Evolutionary conservation across 2,888 invertebrate genomes (phyloP).

Genomic region (Hoplodrina ambigua): DNA sequence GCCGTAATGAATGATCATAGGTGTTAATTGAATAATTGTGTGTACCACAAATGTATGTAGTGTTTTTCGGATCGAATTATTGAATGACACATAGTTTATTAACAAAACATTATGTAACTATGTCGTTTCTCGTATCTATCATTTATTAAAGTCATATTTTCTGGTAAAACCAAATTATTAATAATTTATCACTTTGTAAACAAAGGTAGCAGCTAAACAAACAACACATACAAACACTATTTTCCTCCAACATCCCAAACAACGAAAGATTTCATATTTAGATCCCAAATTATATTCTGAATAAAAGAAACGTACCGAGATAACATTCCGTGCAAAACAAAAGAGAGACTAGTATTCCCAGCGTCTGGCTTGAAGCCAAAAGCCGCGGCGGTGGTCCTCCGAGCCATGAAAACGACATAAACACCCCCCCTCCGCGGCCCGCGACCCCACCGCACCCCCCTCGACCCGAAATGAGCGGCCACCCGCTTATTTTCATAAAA

Average conservation of each 20-base stretch:
- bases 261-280: constrained; percentile 62
- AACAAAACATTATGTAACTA: not conserved
- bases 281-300: constrained; percentile 65
- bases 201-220: constrained; percentile 22
- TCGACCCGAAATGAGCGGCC: constrained; percentile 88
- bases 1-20: constrained; percentile 47
- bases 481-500: constrained; percentile 89
- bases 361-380: constrained; percentile 84
- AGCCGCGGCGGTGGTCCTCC: constrained; percentile 77
- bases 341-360: constrained; percentile 78
- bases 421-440: constrained; percentile 74
- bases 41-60: constrained; percentile 17
- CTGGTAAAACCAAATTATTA: not conserved
- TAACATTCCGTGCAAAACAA: constrained; percentile 79
- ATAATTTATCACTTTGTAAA: constrained; percentile 7
- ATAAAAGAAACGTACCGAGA: constrained; percentile 71
- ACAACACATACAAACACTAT: constrained; percentile 38
- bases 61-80: constrained; percentile 35
- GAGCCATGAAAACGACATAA: constrained; percentile 86
- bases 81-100: not conserved
- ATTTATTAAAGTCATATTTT: not conserved
- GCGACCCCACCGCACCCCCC: constrained; percentile 67
- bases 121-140: not conserved
- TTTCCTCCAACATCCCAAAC: constrained; percentile 22
- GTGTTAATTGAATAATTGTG: constrained; percentile 48